phyloP scores from a whole-genome alignment of 2,888 invertebrate genomes.

The Brachyptera putata region DNA sequence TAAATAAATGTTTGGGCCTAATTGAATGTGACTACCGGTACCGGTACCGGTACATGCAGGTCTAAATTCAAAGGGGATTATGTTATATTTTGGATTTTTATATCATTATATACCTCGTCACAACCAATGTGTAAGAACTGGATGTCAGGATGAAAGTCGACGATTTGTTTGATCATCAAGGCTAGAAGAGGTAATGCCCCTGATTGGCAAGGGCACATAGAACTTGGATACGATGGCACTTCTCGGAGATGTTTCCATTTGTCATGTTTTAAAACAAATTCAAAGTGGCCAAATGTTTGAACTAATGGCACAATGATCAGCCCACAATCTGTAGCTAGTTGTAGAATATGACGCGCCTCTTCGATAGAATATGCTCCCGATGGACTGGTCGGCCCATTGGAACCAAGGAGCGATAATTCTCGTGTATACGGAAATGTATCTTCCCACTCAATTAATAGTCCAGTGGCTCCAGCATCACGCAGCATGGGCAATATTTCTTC shows the following conservation, averaged over 20 bases:
- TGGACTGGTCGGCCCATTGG: conserved; percentile 47
- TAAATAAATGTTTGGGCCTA: too few relatives aligned
- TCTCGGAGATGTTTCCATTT: conserved; percentile 62
- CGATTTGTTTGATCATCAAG: conserved; percentile 66
- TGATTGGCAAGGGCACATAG: conserved; percentile 67
- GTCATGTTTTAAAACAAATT: conserved; percentile 73
- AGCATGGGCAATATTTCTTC: conserved; percentile 59
- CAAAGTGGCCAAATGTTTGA: conserved; percentile 86
- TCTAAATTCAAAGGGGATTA: too few relatives aligned
- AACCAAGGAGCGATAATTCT: conserved; percentile 55
- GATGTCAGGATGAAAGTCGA: conserved; percentile 60
- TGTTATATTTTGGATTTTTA: too few relatives aligned
- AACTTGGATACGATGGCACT: conserved; percentile 60
- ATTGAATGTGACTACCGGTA: too few relatives aligned
- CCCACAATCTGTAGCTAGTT: conserved; percentile 60
- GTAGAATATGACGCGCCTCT: conserved; percentile 62
- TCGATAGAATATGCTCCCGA: conserved; percentile 62
- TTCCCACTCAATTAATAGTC: conserved; percentile 81
- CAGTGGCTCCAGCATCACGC: conserved; percentile 69
- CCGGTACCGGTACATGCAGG: too few relatives aligned
- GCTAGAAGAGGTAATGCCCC: conserved; percentile 58
- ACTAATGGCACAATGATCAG: conserved; percentile 72
- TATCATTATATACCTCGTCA: conserved; percentile 65
- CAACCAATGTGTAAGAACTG: conserved; percentile 75
- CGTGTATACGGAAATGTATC: conserved; percentile 80